Base-by-base conservation (phyloP, 2,797 vertebrate genomes). In the Micropoecilia bifurca region DNA sequence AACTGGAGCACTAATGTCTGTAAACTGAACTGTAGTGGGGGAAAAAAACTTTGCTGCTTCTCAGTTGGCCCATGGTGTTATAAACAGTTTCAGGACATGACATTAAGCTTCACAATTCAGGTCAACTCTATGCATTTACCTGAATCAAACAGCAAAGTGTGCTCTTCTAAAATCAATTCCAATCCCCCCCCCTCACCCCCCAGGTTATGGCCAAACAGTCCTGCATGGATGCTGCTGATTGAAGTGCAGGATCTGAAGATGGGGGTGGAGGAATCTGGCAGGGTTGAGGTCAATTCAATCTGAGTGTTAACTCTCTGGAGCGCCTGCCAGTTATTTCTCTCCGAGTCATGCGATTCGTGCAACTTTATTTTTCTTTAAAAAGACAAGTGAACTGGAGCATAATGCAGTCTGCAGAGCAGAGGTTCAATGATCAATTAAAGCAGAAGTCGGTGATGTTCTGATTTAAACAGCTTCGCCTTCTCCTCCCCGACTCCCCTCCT, bases 401-500 rank as follows among this genome's bases (percentile, higher is more conserved):
- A 25, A 7, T 6, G 12, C 25, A 8, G 6, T 18, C 8, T 10
- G 18, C 4, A 55, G 45, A 74, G 25, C 22, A 53, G 50, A 80
- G 45, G 59, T 73, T 74, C 57, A 41, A 82, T 79, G 66, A 77
- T 86, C 78, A 87, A 73, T 2, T 33, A 74, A 55, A 80, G 71
- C 28, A 76, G 79, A 75, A 69, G 59, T 18, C 83, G 36, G 63
- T 83, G 72, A 87, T 75, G 85, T 87, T 88, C 89, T 88, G 87
- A 92, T 87, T 90, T 89, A 86, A 89, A 90, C 82, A 57, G 79
- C 74, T 85, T 81, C 75, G 61, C 74, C 66, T 69, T 3, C 78
- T 81, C 87, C 84, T 87, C 81, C 85, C 73, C 77, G 36, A 5
- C 43, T 76, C 73, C 90, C 94, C 94, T 96, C 96, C 96, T 96